These are phyloP conservation scores for Thamnaconus septentrionalis DNA, from an alignment of 2,113 vertebrate species.

Conservation along the genomic window DNA sequence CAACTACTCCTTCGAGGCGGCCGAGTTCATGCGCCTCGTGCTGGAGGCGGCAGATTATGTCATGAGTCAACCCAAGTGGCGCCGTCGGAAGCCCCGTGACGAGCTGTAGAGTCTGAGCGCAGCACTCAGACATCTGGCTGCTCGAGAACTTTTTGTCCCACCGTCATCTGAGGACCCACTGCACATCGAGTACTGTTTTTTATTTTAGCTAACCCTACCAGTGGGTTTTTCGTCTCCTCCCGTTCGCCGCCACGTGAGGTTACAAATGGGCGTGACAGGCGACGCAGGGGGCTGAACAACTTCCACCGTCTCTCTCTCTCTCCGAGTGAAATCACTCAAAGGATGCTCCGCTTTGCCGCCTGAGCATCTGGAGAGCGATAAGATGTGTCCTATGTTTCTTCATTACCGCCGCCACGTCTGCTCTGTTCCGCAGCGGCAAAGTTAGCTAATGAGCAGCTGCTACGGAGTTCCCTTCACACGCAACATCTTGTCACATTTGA, in stretches of 20 bases:
- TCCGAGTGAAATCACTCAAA: constrained; percentile 48
- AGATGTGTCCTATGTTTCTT: constrained; percentile 57
- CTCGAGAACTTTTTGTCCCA: constrained; percentile 1
- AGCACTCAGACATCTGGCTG: background rate
- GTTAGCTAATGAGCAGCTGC: constrained; percentile 67
- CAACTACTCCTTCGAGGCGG: constrained; percentile 93
- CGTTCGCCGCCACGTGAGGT: too few relatives aligned
- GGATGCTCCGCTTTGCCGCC: constrained; percentile 16
- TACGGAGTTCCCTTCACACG: constrained; percentile 36
- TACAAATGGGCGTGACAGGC: too few relatives aligned
- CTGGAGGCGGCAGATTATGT: constrained; percentile 85
- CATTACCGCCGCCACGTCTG: constrained; percentile 48
- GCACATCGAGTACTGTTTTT: too few relatives aligned
- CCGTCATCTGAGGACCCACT: background rate
- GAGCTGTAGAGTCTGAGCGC: constrained; percentile 78
- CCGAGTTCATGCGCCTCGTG: constrained; percentile 92
- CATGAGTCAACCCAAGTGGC: constrained; percentile 86
- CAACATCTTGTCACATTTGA: constrained; percentile 53
- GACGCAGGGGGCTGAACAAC: constrained; percentile 12
- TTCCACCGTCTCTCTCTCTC: constrained; percentile 27
- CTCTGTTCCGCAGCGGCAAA: constrained; percentile 50
- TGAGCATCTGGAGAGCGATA: constrained; percentile 41
- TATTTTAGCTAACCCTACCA: too few relatives aligned
- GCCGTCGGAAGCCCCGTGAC: constrained; percentile 71
- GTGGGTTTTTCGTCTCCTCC: too few relatives aligned